Evolutionary conservation across 64 coral and sea anemone genomes (phyloP).

Genomic region (Stichodactyla helianthus): DNA sequence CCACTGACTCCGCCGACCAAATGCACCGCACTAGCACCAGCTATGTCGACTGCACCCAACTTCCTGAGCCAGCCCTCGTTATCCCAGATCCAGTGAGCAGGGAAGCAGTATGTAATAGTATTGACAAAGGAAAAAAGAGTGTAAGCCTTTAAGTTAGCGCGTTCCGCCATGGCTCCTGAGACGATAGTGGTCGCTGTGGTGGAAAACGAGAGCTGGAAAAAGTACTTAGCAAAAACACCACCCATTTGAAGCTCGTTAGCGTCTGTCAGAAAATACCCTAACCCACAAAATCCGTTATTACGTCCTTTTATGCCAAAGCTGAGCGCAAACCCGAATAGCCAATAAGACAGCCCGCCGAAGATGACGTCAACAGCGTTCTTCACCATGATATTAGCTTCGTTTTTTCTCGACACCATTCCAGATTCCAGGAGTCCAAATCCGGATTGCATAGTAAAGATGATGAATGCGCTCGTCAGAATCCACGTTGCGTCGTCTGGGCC

Average conservation of each 20-base stretch:
- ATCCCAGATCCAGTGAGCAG: slow-evolving; percentile 56
- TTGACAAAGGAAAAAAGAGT: slow-evolving; percentile 50
- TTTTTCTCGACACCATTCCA: slow-evolving; percentile 58
- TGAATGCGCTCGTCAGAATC: slow-evolving; percentile 51
- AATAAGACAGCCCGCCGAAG: slow-evolving; percentile 50
- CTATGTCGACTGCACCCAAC: slow-evolving; percentile 52
- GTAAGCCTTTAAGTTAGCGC: slow-evolving; percentile 38
- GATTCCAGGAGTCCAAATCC: slow-evolving; percentile 62
- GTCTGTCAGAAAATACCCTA: slow-evolving; percentile 57
- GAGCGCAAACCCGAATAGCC: slow-evolving; percentile 52
- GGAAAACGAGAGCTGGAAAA: slow-evolving; percentile 59
- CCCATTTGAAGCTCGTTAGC: slow-evolving; percentile 46
- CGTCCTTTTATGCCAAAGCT: slow-evolving; percentile 23
- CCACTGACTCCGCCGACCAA: slow-evolving; percentile 53
- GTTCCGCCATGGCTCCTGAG: slow-evolving; percentile 57
- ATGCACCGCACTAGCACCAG: slow-evolving; percentile 36
- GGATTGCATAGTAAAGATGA: slow-evolving; percentile 66
- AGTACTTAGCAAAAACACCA: slow-evolving; percentile 42
- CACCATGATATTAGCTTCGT: slow-evolving; percentile 65
- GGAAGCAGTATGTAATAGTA: slow-evolving; percentile 58
- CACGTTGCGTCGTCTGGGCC: slow-evolving; percentile 41
- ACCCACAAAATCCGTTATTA: slow-evolving; percentile 26
- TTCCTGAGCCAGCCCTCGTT: slow-evolving; percentile 28
- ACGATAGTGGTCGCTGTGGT: slow-evolving; percentile 64
- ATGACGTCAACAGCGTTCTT: slow-evolving; percentile 57